Base-by-base conservation (phyloP, 2,113 vertebrate genomes). In the Piliocolobus tephrosceles region DNA sequence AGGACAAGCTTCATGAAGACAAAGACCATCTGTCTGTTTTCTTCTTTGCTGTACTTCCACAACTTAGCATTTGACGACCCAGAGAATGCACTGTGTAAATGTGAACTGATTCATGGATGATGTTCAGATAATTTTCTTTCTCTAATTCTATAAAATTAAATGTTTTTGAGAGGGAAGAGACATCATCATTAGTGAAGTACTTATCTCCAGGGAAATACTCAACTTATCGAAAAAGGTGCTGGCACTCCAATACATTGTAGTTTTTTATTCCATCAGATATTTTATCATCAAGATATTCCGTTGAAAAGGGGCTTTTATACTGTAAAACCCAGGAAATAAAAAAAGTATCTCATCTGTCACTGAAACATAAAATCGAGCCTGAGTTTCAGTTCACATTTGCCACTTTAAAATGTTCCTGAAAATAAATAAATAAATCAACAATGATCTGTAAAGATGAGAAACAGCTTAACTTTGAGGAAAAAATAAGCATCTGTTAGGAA, bases 391-490 rank as follows among this genome's bases (percentile, higher is more conserved):
- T 52, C 94, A 76, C 68, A 92, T 79, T 80, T 94, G 57, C 52
- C 81, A 91, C 84, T 92, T 97, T 68, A 92, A 95, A 97, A 93
- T 0, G 0, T 55, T 88, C 85, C 72, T 90, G 47, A 45, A 83
- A 87, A 83, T 50, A 70, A 38, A 78, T 14, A 94, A 58, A 47
- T 35, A 94, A 91, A 84, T 84, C 61, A 87, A 80, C 79, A 96
- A 83, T 95, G 95, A 91, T 61, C 50, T 75, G 83, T 92, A 89
- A 96, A 91, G 75, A 97, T 96, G 79, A 61, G 82, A 96, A 96
- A 87, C 82, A 66, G 90, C 61, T 88, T 95, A 35, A 58, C 64
- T 88, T 52, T 66, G 43, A 95, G 55, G 57, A 38, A 76, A 43
- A 75, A 7, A 40, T n/a, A 45, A 66, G 73, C 68, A 90, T 80